phyloP scores from a whole-genome alignment of 2,888 invertebrate species.

The Drosophila antonietae region DNA sequence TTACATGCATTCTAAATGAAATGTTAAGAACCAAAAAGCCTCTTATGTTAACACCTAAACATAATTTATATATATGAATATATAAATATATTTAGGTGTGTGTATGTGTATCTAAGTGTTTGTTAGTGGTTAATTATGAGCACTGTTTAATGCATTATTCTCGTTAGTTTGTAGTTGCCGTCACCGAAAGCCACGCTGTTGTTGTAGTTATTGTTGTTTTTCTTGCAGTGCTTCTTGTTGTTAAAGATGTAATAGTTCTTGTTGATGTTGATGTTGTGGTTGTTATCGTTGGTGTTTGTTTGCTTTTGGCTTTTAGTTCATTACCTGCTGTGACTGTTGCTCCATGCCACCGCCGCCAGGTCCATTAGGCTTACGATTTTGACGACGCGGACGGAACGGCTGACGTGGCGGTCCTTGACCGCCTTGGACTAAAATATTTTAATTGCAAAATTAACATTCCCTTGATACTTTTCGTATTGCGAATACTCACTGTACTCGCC shows the following conservation, averaged over 20 bases:
- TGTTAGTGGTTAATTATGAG: slow-evolving; percentile 56
- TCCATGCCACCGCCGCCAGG: slow-evolving; percentile 81
- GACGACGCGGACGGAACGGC: slow-evolving; percentile 81
- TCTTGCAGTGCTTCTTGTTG: slow-evolving; percentile 39
- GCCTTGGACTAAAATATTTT: slow-evolving; percentile 56
- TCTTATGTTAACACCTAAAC: slow-evolving; percentile 46
- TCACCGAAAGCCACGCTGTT: slow-evolving; percentile 63
- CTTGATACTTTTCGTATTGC: neutral
- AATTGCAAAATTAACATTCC: neutral
- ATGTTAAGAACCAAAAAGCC: slow-evolving; percentile 70
- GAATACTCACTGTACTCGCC: slow-evolving; percentile 77
- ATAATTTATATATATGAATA: neutral
- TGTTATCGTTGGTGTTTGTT: slow-evolving; percentile 63
- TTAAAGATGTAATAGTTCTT: slow-evolving; percentile 28
- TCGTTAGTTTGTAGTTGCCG: slow-evolving; percentile 59
- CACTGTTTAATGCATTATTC: slow-evolving; percentile 48
- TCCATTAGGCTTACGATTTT: slow-evolving; percentile 82
- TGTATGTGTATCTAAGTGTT: slow-evolving; percentile 22
- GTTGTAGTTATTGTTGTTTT: slow-evolving; percentile 40
- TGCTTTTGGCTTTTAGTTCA: slow-evolving; percentile 76
- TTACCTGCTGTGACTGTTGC: slow-evolving; percentile 84
- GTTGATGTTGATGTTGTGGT: slow-evolving; percentile 49
- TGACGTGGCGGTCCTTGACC: slow-evolving; percentile 85
- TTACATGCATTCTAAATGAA: slow-evolving; percentile 32
- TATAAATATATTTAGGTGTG: slow-evolving; percentile 14